phyloP scores from a whole-genome alignment of 2,888 invertebrate genomes.

The Panzeria rudis region DNA sequence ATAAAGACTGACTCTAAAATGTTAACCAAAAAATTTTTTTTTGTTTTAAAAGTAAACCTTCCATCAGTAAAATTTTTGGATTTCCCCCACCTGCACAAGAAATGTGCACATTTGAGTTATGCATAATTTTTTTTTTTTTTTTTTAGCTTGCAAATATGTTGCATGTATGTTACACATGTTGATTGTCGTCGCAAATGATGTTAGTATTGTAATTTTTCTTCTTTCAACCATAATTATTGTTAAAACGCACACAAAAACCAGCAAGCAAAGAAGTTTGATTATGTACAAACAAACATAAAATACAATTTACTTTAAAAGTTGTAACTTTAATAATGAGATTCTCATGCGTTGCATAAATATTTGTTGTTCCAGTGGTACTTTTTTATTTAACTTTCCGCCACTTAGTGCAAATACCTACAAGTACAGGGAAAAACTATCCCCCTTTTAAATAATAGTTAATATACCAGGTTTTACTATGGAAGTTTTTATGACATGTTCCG shows the following conservation, averaged over 20 bases:
- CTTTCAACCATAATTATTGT: conserved; percentile 65
- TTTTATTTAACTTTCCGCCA: conserved; percentile 45
- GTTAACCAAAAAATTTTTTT: too few relatives aligned
- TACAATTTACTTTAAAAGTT: conserved; percentile 51
- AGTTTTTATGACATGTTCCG: conserved; percentile 63
- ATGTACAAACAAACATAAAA: conserved; percentile 26
- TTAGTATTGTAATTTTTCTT: conserved; percentile 68
- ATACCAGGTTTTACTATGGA: conserved; percentile 6
- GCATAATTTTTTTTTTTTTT: conserved; percentile 24
- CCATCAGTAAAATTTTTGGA: too few relatives aligned
- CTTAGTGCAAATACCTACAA: conserved; percentile 52
- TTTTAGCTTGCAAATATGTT: conserved; percentile 64
- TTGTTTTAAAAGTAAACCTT: too few relatives aligned
- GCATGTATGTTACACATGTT: conserved; percentile 68
- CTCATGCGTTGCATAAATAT: conserved; percentile 68
- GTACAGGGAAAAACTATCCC: conserved; percentile 27
- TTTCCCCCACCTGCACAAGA: conserved; percentile 24
- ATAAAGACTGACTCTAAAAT: too few relatives aligned
- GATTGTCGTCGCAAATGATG: conserved; percentile 69
- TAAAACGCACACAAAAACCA: conserved; percentile 56
- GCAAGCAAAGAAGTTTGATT: conserved; percentile 16
- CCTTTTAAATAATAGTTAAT: conserved; percentile 9
- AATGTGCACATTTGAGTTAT: conserved; percentile 26
- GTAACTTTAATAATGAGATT: conserved; percentile 59
- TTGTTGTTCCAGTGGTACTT: not conserved